Evolutionary conservation across 2,888 invertebrate genomes (phyloP), one percentile per base, ranked within the genome.

Genomic region (Catocala fraxini): DNA sequence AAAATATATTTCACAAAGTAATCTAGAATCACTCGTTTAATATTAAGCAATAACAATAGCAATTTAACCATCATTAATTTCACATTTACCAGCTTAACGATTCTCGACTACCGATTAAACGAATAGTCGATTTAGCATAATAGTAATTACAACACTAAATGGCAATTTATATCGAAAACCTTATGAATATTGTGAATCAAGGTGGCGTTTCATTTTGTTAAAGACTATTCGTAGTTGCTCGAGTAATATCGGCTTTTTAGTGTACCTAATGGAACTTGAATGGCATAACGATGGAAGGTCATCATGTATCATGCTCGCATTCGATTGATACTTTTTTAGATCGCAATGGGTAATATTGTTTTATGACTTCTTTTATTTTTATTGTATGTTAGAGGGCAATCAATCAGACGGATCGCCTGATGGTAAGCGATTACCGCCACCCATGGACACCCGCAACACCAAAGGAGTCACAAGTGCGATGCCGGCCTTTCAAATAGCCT

Each of bases 71-170:
- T 53, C 66, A 66, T 75, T 71, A 75, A 74, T 75, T 63, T 73
- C 68, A 73, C 71, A 59, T 75, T 62, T 70, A 65, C 57, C 60
- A 68, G 56, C 53, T 66, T 58, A 75, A 66, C 62, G 62, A 62
- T 62, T 15, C 51, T 65, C 59, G 48, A 33, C 46, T 70, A 42
- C 6, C 65, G 59, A 66, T 66, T 65, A 71, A 75, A 75, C 61
- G 73, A 71, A 68, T 69, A 75, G 62, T 68, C 64, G 64, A 68
- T 71, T 75, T 65, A 69, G 62, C 47, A 60, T 67, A 60, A 75
- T 65, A 56, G 57, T 71, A 51, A 71, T 73, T 71, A 66, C 41
- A 63, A 55, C 51, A 63, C 63, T 71, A 59, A 71, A 57, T 1
- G 49, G 52, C 59, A 55, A 68, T 75, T 70, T 65, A 62, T 56